Base-by-base conservation (phyloP, 2,113 vertebrate genomes). In the Piaya cayana region DNA sequence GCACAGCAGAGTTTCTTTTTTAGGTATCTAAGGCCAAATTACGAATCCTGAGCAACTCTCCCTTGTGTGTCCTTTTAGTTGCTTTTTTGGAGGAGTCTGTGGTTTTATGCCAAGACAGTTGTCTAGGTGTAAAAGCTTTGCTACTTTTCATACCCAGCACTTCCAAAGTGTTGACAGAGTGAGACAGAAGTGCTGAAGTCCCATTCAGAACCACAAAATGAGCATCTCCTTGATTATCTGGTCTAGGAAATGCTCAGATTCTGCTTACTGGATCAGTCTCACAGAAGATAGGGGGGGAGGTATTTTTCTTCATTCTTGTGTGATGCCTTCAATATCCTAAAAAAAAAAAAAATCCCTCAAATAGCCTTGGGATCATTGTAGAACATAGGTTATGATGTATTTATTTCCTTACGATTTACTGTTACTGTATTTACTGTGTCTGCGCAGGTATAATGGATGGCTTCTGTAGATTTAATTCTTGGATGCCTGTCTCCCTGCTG, bases 91-190 rank as follows among this genome's bases (percentile, higher is more conserved):
- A 90, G 80, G 50, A 92, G 72, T 86, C 47, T 91, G 30, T 79
- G 37, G 1, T 59, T 58, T 74, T 86, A 81, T 91, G 88, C 83
- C 86, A 95, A 84, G 76, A 60, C 80, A 26, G n/a, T 8, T 91
- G 47, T 88, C 91, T 92, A 68, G 80, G 76, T 94, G 92, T 94
- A 86, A 90, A 92, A 93, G 82, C 86, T 94, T 86, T 84, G 72
- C 65, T 85, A 49, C 25, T 59, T n/a, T 62, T 95, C 82, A 16
- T 82, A 64, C 55, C 68, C 80, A 71, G 69, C 60, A 12, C 72
- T 88, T 88, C 63, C 45, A 37, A 65, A 94, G 88, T 67, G 82
- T 94, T 84, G 95, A 83, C 91, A 88, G 67, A 88, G 88, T 43
- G 86, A 94, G 49, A 93, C 5, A 1, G 34, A 47, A 91, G 65